Evolutionary conservation across 2,888 invertebrate species (phyloP).

Genomic region (Lasius fuliginosus): DNA sequence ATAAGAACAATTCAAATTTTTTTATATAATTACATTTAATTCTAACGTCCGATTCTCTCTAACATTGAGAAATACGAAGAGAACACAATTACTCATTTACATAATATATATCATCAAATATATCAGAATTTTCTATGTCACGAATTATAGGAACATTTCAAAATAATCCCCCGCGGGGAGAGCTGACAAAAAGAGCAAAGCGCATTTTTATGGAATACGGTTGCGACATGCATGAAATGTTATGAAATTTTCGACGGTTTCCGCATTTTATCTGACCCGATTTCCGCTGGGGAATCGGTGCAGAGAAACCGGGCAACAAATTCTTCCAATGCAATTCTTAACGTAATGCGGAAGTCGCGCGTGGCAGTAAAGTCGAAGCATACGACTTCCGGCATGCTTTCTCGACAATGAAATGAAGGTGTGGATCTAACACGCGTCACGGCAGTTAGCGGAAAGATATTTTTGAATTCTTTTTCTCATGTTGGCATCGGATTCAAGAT

Average conservation of each 20-base stretch:
- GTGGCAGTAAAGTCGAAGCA: slow-evolving; percentile 31
- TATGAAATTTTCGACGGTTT: slow-evolving; percentile 58
- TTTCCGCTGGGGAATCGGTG: slow-evolving; percentile 26
- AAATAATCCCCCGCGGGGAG: slow-evolving; percentile 15
- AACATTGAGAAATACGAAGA: background rate
- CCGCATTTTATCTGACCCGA: slow-evolving; percentile 55
- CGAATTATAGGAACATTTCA: slow-evolving; percentile 29
- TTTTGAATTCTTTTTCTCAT: slow-evolving; percentile 4
- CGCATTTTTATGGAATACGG: slow-evolving; percentile 11
- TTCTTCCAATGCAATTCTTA: slow-evolving; percentile 48
- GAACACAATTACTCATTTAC: background rate
- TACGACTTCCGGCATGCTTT: slow-evolving; percentile 40
- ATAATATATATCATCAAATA: slow-evolving; percentile 6
- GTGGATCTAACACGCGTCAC: slow-evolving; percentile 14
- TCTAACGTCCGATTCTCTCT: background rate
- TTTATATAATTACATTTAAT: background rate
- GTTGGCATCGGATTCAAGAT: background rate
- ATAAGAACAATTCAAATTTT: background rate
- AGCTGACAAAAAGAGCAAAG: slow-evolving; percentile 8
- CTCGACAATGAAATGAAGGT: slow-evolving; percentile 23
- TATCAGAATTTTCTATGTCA: slow-evolving; percentile 31
- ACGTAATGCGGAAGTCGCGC: slow-evolving; percentile 46
- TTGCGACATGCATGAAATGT: slow-evolving; percentile 44
- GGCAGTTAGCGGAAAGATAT: slow-evolving; percentile 42
- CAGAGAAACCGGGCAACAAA: slow-evolving; percentile 34